Base-by-base conservation (phyloP, 2,888 invertebrate species). In the Drosophila subsilvestris region DNA sequence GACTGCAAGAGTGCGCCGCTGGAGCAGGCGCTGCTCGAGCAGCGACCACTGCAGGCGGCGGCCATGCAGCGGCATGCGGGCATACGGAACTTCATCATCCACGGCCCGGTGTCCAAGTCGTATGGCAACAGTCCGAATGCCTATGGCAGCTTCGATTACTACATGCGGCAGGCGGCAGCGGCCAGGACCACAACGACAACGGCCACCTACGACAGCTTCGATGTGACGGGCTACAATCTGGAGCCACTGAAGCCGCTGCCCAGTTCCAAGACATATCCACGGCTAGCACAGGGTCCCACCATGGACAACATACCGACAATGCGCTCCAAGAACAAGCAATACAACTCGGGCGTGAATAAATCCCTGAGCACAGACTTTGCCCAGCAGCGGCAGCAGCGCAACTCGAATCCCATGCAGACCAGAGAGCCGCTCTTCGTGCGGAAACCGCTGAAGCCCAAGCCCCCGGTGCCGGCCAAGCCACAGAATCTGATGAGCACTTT, bases 1-100 rank as follows among this genome's bases (percentile, higher is more conserved):
- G 95, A 95, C 79, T 96, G 96, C 7, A 96, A 95, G 90, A 96
- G 96, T 60, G 96, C 96, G 0, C 96, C 96, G 0, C 90, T 96
- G 42, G 96, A 96, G 90, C 78, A 76, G 22, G 59, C 77, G 0
- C 48, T 84, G 3, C 94, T 95, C 90, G 90, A 95, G 43, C 74
- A 78, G 37, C 56, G 69, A 0, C 79, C 78, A 0, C 9, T 79
- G 7, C 80, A 76, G 37, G 37, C 37, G n/a, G 37, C 37, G 8
- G 66, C 82, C 1, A 79, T 90, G 77, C 90, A 89, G 14, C 83
- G 84, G 1, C 90, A 91, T 61, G 89, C 91, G 1, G 91, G 90
- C 63, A 86, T 90, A 45, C 78, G 90, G 1, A 91, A 91, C 58
- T 90, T 91, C 51, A 90, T 90, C 29, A 66, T 90, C 48, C 91